Conservation (phyloP, 2,113 vertebrate species). For the Scytalopus superciliaris region DNA sequence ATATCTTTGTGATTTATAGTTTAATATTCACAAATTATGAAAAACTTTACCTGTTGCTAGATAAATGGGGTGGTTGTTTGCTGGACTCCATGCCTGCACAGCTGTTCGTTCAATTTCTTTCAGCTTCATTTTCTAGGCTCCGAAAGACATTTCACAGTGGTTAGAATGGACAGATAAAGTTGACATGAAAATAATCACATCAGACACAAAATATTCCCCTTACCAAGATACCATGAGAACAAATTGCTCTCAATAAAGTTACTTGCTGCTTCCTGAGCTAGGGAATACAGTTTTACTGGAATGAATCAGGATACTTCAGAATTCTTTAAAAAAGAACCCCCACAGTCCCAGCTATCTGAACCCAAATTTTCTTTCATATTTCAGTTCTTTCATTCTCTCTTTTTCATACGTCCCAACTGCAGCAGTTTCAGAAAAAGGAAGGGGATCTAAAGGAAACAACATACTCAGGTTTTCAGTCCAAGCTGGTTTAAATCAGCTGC, state of each 20-base stretch:
- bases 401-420: neutral
- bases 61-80: slow-evolving; percentile 82
- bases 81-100: slow-evolving; percentile 90
- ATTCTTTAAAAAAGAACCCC: neutral
- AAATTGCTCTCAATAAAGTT: neutral
- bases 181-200: neutral
- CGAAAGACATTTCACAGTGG: slow-evolving; percentile 9
- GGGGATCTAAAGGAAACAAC: neutral
- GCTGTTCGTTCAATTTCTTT: slow-evolving; percentile 92
- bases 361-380: neutral
- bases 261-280: neutral
- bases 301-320: neutral
- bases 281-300: neutral
- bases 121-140: slow-evolving; percentile 85
- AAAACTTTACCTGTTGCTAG: slow-evolving; percentile 84
- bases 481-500: neutral
- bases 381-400: neutral
- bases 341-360: neutral
- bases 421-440: neutral
- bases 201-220: neutral
- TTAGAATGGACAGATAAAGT: neutral
- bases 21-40: neutral
- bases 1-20: neutral
- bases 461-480: neutral
- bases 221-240: neutral